Evolutionary conservation across 2,113 vertebrate genomes (phyloP), one percentile per base, ranked within the genome.

Genomic region (Nothoprocta perdicaria): DNA sequence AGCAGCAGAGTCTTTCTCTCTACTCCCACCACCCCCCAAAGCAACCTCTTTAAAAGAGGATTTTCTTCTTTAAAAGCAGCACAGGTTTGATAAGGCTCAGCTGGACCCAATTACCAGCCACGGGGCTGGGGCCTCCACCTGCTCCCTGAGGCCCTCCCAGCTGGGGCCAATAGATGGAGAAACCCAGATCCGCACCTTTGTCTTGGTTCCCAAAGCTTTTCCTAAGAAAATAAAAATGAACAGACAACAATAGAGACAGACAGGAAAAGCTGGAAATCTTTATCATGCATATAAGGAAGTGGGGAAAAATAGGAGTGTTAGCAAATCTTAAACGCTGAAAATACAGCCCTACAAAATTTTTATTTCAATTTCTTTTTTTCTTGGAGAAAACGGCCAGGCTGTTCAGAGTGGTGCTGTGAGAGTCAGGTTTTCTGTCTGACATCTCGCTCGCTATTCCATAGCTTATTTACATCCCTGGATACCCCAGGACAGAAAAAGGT

Each of bases 1-100:
- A 17, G 15, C 53, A 13, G 0, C 0, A 80, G 12, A 60, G 23
- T 3, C 4, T 0, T 0, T 26, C 21, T 5, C 6, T 0, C 33
- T 5, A 2, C 60, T 60, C 10, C 18, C 5, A 7, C 5, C 38
- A 53, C 33, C n/a, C 29, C 18, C 13, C n/a, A 40, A 23, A 35
- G 21, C 24, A 65, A 17, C 16, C 23, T 57, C 10, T 26, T 50
- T 69, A n/a, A n/a, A 60, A 60, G 26, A 11, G 46, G 48, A 22
- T 23, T 48, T 48, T 52, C 14, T 48, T 60, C 27, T n/a, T 84
- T 18, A 77, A 68, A 77, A 27, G 72, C 43, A 61, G 10, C 40
- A 10, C 4, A 41, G 3, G 15, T 14, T 55, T 85, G 40, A 62
- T 12, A 23, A 48, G 17, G 10, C 12, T 58, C 74, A 86, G 43